These are phyloP conservation scores for Zaprionus bogoriensis DNA, from an alignment of 2,888 invertebrate genomes.

Conservation along the genomic window DNA sequence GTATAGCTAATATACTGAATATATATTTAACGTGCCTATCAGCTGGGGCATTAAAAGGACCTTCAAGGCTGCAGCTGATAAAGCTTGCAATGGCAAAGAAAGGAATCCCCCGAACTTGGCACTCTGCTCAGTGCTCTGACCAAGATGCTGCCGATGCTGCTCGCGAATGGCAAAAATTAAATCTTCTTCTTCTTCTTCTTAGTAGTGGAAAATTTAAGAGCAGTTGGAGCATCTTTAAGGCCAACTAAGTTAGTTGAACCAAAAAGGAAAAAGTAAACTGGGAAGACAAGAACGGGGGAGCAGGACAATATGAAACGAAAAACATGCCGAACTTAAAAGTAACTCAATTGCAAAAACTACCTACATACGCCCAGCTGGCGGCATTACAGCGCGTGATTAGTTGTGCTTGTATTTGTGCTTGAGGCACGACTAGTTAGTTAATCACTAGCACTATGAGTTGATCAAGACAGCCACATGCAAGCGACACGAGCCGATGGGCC, in stretches of 20 bases:
- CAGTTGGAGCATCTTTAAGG: slow-evolving; percentile 44
- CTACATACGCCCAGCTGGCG: slow-evolving; percentile 30
- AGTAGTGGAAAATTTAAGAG: slow-evolving; percentile 63
- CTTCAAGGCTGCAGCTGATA: slow-evolving; percentile 39
- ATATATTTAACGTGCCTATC: no score
- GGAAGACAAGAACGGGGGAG: not conserved
- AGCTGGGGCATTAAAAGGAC: not conserved
- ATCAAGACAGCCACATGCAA: slow-evolving; percentile 71
- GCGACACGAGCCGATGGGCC: slow-evolving; percentile 57
- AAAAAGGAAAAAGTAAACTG: slow-evolving; percentile 4
- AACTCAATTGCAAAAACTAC: slow-evolving; percentile 46
- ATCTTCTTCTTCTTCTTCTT: slow-evolving; percentile 57
- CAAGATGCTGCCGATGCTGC: slow-evolving; percentile 19
- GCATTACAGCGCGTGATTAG: slow-evolving; percentile 5
- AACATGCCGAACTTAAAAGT: slow-evolving; percentile 43
- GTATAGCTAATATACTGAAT: no score
- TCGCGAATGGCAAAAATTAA: slow-evolving; percentile 48
- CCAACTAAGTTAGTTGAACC: slow-evolving; percentile 31
- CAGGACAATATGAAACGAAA: slow-evolving; percentile 13
- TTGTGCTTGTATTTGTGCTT: not conserved
- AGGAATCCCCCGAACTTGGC: slow-evolving; percentile 41
- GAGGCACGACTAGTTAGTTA: slow-evolving; percentile 1
- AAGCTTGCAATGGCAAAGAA: slow-evolving; percentile 22
- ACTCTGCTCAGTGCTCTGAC: slow-evolving; percentile 60
- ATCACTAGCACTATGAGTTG: not conserved